A percentile compares a stretch with the other conserved stretches of the same genome.
phyloP scores from a whole-genome alignment of 1,140 invertebrate species.

The Cecropterus lyciades region DNA sequence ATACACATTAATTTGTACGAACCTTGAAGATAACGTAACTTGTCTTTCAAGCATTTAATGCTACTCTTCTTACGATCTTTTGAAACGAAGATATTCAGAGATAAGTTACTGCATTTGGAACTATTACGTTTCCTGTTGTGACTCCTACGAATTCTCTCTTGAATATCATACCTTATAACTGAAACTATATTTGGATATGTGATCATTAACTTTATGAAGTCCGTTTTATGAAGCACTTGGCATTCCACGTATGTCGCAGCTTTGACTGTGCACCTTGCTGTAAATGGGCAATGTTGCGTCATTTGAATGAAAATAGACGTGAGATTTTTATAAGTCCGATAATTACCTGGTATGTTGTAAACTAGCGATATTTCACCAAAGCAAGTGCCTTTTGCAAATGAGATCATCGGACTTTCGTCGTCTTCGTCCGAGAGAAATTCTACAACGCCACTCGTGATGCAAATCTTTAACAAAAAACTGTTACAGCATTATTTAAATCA shows the following conservation, averaged over 20 bases:
- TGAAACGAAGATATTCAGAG: constrained; percentile 72
- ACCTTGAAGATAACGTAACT: constrained; percentile 74
- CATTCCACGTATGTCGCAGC: constrained; percentile 79
- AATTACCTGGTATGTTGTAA: constrained; percentile 71
- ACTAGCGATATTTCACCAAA: constrained; percentile 75
- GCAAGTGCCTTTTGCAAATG: constrained; percentile 78
- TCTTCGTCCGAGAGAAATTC: constrained; percentile 81
- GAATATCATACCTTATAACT: constrained; percentile 58
- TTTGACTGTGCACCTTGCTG: constrained; percentile 77
- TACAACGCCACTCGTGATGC: constrained; percentile 75
- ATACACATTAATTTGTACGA: neutral
- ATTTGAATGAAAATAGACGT: constrained; percentile 14
- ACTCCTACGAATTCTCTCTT: constrained; percentile 57
- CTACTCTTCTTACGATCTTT: constrained; percentile 72
- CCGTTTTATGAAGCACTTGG: constrained; percentile 72
- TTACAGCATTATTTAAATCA: constrained; percentile 11
- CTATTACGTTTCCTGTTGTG: constrained; percentile 51
- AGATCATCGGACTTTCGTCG: constrained; percentile 81
- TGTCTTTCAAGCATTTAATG: constrained; percentile 79
- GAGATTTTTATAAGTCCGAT: constrained; percentile 11
- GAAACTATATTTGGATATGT: constrained; percentile 69
- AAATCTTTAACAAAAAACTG: constrained; percentile 52
- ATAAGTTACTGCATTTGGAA: constrained; percentile 42
- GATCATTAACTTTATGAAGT: constrained; percentile 76
- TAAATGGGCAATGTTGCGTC: constrained; percentile 36